Base-by-base conservation (phyloP, 2,113 vertebrate species). In the Urocynchramus pylzowi region DNA sequence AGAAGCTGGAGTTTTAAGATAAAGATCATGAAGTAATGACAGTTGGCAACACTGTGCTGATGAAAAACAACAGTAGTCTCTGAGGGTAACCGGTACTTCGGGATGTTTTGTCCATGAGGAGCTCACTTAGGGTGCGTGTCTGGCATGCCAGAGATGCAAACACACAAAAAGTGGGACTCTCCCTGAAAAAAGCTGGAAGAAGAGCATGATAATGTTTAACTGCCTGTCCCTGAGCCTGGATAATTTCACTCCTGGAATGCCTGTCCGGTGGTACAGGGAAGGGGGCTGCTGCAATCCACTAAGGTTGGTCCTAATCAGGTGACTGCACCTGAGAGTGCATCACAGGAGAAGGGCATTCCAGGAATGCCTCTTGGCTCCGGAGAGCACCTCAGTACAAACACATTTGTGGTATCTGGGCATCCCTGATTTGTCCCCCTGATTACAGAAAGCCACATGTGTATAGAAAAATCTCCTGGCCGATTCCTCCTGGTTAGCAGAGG, bases 91-190 rank as follows among this genome's bases (percentile, higher is more conserved):
- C 74, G 19, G 96, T 95, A 68, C 95, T 93, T 95, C 69, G 3
- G 73, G 96, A 94, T 93, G 90, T 80, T 96, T 97, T 96, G 60
- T 78, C 79, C 88, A 7, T 64, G 95, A 93, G 94, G 69, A 93
- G 53, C 68, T 90, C 12, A 2, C 83, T 76, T 23, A 49, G 12
- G 60, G 64, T 79, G 69, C 18, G 0, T 88, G 92, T 90, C 95
- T 90, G 81, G 68, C 85, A 44, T 90, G 86, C 93, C 52, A 9
- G 87, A 88, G 82, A 59, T 70, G 60, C 67, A 83, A 80, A 70
- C 35, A 35, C 79, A 41, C 2, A 10, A 91, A 81, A 91, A 93
- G 52, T 50, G 69, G n/a, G 85, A 53, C 90, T 88, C 68, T 94
- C 68, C 60, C 60, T 89, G 44, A 59, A 60, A 70, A 85, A 89